Conservation (phyloP, 1,140 invertebrate genomes). For the Zaprionus taronus region DNA sequence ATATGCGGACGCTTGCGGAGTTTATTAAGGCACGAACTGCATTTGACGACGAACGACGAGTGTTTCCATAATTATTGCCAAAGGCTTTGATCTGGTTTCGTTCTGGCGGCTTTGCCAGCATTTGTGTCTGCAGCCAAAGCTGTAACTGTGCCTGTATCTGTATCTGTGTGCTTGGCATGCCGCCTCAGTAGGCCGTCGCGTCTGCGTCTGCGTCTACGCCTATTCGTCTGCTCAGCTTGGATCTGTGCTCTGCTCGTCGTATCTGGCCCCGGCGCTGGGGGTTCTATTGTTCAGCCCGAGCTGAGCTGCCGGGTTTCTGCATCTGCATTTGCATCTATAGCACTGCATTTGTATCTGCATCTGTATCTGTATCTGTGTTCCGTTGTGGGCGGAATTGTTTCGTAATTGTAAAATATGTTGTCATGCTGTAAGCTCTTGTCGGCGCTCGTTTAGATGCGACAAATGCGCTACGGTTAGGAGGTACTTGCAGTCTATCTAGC, state of each 20-base stretch:
- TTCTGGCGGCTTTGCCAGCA: conserved; percentile 43
- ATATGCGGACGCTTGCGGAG: conserved; percentile 70
- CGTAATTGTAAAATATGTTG: conserved; percentile 82
- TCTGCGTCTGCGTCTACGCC: conserved; percentile 45
- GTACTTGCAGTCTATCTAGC: conserved; percentile 8
- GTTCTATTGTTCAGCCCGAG: conserved; percentile 67
- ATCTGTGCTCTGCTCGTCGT: neutral
- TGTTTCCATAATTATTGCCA: conserved; percentile 77
- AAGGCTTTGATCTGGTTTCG: conserved; percentile 79
- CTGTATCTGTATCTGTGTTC: conserved; percentile 43
- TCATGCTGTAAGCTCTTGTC: conserved; percentile 68
- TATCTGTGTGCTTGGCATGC: conserved; percentile 30
- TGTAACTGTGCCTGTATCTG: conserved; percentile 38
- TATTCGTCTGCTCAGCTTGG: conserved; percentile 61
- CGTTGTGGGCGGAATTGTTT: conserved; percentile 76
- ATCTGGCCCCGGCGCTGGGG: conserved; percentile 14
- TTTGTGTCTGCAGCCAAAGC: conserved; percentile 8
- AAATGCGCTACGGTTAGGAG: conserved; percentile 64
- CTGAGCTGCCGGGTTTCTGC: conserved; percentile 29
- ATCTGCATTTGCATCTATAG: neutral
- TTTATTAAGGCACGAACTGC: conserved; percentile 74
- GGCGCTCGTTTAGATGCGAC: conserved; percentile 62
- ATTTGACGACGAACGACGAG: conserved; percentile 62
- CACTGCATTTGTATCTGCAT: neutral
- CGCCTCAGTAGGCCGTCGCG: conserved; percentile 1